Evolutionary conservation across 2,797 vertebrate species (phyloP), one percentile per base, ranked within the genome.

Genomic region (Muscicapa striata): DNA sequence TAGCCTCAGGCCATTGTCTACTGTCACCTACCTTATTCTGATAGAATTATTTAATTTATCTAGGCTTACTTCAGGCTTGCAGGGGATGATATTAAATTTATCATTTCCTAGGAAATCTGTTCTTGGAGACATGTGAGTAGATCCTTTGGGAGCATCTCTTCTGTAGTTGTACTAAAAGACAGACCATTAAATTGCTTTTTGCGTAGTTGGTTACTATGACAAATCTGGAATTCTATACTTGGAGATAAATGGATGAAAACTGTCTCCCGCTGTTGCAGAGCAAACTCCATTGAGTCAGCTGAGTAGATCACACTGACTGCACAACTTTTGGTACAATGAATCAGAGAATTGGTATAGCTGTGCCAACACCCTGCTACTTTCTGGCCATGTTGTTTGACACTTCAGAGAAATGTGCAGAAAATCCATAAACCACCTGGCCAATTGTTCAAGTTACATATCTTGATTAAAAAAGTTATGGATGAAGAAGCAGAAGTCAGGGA

Each of bases 401-500:
- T 83, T 90, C 3, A 75, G 52, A 84, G 45, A 93, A 93, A 76
- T 43, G 29, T 29, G 34, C 18, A 89, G 73, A 84, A 88, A 93
- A 89, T 72, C 66, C 43, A 84, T 49, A 78, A 88, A 94, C 38
- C 48, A 67, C 51, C 63, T 77, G 45, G 57, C 38, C 80, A 63
- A 69, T 86, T 76, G 51, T 94, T 93, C 54, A 73, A 72, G 46
- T 72, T 86, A 52, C 30, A 36, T 83, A 73, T 78, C 52, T 93
- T 91, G 51, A 91, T 93, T 89, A 4, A 68, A 88, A 83, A 90
- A 67, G 72, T 88, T 94, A 69, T 20, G 61, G 62, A 69, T 91
- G 69, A 94, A 76, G 84, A 81, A 87, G 41, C n/a, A 89, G 66
- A 92, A 94, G 41, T 92, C 74, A 92, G 64, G 45, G 62, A 88